Evolutionary conservation across 2,113 vertebrate genomes (phyloP).

Genomic region (Rhipidura dahli): DNA sequence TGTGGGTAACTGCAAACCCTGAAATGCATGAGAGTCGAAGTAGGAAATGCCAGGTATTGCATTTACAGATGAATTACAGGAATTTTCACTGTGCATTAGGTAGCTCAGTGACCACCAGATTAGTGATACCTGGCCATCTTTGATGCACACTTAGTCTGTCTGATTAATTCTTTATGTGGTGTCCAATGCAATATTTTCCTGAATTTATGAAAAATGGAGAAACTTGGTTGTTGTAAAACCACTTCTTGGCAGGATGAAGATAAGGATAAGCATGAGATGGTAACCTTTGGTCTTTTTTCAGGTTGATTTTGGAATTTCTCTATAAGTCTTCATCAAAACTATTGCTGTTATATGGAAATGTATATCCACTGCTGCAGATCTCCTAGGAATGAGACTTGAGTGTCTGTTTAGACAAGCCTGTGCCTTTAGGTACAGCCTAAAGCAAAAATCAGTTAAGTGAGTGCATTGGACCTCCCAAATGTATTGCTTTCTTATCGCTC

Average conservation of each 20-base stretch:
- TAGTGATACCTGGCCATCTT: not conserved
- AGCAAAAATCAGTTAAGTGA: not conserved
- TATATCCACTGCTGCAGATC: not conserved
- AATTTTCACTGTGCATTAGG: not conserved
- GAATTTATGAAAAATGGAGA: not conserved
- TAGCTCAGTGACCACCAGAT: not conserved
- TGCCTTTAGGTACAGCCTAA: not conserved
- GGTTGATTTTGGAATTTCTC: not conserved
- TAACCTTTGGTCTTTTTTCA: not conserved
- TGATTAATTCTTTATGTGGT: not conserved
- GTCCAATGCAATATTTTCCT: not conserved
- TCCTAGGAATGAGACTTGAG: not conserved
- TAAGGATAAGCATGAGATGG: too few relatives aligned
- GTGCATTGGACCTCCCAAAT: not conserved
- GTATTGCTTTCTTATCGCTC: not conserved
- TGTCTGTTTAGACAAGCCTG: not conserved
- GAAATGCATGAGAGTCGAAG: not conserved
- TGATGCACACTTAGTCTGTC: not conserved
- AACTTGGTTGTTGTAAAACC: not conserved
- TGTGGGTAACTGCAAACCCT: not conserved
- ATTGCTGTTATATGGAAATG: not conserved
- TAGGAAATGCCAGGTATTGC: not conserved
- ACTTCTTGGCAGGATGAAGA: not conserved
- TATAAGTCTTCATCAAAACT: not conserved
- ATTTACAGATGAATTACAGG: not conserved